A percentile compares a stretch with the other conserved stretches of the same genome.
phyloP scores from a whole-genome alignment of 1,140 invertebrate genomes.

The Ridgeia piscesae region DNA sequence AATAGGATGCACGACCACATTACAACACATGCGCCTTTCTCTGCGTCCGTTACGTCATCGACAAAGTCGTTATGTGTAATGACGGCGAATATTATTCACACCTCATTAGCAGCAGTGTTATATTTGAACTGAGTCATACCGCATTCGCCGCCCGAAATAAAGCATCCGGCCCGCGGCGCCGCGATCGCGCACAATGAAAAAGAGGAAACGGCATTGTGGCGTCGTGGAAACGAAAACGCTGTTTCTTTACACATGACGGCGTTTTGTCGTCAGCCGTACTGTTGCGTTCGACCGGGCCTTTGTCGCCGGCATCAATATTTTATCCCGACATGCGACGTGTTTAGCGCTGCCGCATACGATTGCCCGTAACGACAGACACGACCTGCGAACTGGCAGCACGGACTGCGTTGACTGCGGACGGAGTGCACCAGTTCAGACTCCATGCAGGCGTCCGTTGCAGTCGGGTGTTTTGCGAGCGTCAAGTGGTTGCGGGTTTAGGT shows the following conservation, averaged over 20 bases:
- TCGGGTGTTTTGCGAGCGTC: too few species aligned
- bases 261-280: background rate
- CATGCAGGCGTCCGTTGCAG: too few species aligned
- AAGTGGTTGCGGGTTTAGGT: too few species aligned
- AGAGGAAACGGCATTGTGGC: background rate
- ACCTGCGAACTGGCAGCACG: background rate
- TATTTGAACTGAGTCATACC: background rate
- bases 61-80: background rate
- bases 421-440: too few species aligned
- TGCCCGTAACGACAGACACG: too few species aligned
- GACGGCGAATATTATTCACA: background rate
- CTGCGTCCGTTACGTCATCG: background rate
- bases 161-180: background rate
- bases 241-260: background rate
- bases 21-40: background rate
- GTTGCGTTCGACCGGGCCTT: background rate
- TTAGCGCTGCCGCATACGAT: background rate
- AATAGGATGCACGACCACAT: background rate
- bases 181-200: background rate
- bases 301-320: background rate
- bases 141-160: background rate
- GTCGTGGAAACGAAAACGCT: background rate
- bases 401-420: too few species aligned
- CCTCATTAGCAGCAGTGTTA: background rate
- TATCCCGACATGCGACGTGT: background rate